Evolutionary conservation across 2,888 invertebrate species (phyloP), one percentile per base, ranked within the genome.

Genomic region (Perizoma affinitatum): DNA sequence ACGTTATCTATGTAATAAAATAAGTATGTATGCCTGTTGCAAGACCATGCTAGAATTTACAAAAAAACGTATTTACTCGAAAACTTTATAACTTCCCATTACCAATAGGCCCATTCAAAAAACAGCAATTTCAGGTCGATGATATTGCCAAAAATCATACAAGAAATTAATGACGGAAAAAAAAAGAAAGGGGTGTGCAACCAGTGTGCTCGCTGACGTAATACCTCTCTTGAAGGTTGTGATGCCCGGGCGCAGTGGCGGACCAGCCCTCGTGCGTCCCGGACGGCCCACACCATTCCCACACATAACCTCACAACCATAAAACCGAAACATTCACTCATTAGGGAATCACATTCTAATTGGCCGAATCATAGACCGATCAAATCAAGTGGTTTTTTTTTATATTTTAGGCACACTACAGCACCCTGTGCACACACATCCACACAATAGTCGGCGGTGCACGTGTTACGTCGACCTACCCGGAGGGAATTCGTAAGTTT

Each of bases 141-240:
- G 86, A 85, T 83, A 82, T 70, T 74, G 76, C 83, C 87, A 83
- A 83, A 88, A 89, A 85, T 86, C 83, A 83, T 76, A 82, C 85
- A 89, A 87, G 86, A 89, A 90, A 88, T 83, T 89, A 89, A 90
- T 90, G 87, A 86, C 79, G 78, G 79, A 38, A 84, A 87, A 87
- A 89, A 88, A 90, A 89, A 83, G 86, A 90, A 90, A 87, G 91
- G 91, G 90, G 89, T 88, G 88, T 78, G 84, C 66, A 42, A 78
- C 81, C 83, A 83, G 81, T 81, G 79, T 79, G 77, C 69, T 71
- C 78, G 79, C 83, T 87, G 89, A 88, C 87, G 90, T 89, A 90
- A 89, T 86, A 79, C 81, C 80, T 81, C 78, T 79, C 75, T 72
- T 75, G 81, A 70, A 71, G 74, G 69, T 64, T 79, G 82, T 79